Conservation (phyloP, 2,113 vertebrate genomes). For the Egretta garzetta region DNA sequence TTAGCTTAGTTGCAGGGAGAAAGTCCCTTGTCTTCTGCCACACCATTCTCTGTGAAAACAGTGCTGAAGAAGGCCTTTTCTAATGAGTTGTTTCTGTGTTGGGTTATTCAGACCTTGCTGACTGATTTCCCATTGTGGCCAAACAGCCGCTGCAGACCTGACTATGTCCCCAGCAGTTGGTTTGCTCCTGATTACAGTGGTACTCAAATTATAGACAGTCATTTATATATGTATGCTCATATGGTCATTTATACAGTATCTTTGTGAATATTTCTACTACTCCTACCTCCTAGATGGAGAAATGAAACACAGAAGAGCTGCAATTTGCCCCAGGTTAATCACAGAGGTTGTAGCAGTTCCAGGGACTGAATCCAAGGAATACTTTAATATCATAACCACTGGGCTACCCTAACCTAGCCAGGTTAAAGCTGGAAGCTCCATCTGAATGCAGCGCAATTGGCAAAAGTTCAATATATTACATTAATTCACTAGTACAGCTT, state of each 20-base stretch:
- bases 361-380: not conserved
- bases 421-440: not conserved
- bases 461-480: not conserved
- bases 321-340: not conserved
- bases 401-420: not conserved
- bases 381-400: not conserved
- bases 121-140: not conserved
- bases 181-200: not conserved
- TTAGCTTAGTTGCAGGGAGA: not conserved
- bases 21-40: not conserved
- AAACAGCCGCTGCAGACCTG: not conserved
- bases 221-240: not conserved
- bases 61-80: not conserved
- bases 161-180: not conserved
- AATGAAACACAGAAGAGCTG: not conserved
- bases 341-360: not conserved
- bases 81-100: not conserved
- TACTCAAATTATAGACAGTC: accelerated
- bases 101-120: not conserved
- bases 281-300: not conserved
- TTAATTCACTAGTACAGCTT: not conserved
- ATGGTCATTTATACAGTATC: not conserved
- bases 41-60: not conserved
- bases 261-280: not conserved
- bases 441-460: not conserved